Evolutionary conservation across 2,113 vertebrate genomes (phyloP), one percentile per base, ranked within the genome.

Genomic region (Epinephelus cyanopodus): DNA sequence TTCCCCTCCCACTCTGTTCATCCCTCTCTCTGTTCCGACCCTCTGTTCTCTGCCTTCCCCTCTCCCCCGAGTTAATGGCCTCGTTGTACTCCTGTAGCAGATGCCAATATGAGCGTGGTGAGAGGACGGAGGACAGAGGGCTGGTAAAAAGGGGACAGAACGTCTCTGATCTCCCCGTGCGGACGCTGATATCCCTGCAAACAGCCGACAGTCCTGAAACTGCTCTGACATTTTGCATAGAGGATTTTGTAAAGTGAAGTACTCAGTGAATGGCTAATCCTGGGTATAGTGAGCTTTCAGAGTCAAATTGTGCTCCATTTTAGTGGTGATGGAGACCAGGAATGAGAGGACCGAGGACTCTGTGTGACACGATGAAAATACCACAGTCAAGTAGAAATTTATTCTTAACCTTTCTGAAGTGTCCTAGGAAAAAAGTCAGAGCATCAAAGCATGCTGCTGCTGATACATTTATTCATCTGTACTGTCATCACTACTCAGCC

Each of bases 11-110:
- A 2, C 50, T 67, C 42, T 7, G 23, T 53, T 70, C 54, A 47
- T 52, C 61, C 61, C 37, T 39, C 29, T 70, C 78, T 58, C 39
- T 63, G 74, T 75, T 66, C 72, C 63, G 75, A 81, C 74, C 67
- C 71, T 68, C 23, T 81, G 77, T 69, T 66, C 72, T 47, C 62
- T 45, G 53, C 65, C 47, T 53, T 68, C 63, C 48, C 29, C 39
- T 62, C 73, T 74, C 69, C 68, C 52, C 50, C 1, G 4, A 85
- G 79, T 87, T 89, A 90, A 88, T 81, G 66, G 75, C 60, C 68
- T 61, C 53, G 75, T 78, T 81, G 61, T 84, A 66, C 64, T 69
- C 64, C 48, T 82, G 64, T 79, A 89, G 83, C 72, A 83, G 71
- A 82, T 77, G 88, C 83, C 88, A 57, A 77, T 81, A 76, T 11